These are phyloP conservation scores for Peromyscus melanophrys DNA, from an alignment of 2,797 vertebrate species.

Conservation along the genomic window DNA sequence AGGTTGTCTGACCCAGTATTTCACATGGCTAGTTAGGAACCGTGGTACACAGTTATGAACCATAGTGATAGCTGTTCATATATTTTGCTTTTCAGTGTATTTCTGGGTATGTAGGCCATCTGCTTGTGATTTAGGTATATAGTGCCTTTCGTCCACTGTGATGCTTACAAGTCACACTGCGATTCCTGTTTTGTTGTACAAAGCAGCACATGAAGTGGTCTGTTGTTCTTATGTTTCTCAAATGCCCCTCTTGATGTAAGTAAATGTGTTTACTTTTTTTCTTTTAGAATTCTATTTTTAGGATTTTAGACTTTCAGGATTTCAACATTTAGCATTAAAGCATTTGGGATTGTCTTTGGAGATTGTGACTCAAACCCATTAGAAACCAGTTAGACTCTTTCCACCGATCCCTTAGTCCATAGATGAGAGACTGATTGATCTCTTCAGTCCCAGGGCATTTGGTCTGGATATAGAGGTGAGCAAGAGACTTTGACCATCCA, in stretches of 20 bases:
- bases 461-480: background rate
- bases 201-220: background rate
- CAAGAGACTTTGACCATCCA: background rate
- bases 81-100: background rate
- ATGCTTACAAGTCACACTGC: background rate
- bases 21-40: background rate
- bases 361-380: background rate
- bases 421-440: rapidly evolving
- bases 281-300: background rate
- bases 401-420: too few relatives aligned
- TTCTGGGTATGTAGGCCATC: background rate
- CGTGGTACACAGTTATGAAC: background rate
- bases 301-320: background rate
- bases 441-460: rapidly evolving
- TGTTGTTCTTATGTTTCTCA: background rate
- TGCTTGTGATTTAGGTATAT: background rate
- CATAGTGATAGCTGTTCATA: background rate
- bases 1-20: background rate
- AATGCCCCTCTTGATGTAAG: background rate
- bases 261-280: background rate
- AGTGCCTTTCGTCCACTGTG: too few relatives aligned
- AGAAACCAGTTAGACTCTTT: background rate
- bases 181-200: background rate
- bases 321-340: background rate
- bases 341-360: background rate